Base-by-base conservation (phyloP, 2,113 vertebrate species). In the Bubo blakistoni region DNA sequence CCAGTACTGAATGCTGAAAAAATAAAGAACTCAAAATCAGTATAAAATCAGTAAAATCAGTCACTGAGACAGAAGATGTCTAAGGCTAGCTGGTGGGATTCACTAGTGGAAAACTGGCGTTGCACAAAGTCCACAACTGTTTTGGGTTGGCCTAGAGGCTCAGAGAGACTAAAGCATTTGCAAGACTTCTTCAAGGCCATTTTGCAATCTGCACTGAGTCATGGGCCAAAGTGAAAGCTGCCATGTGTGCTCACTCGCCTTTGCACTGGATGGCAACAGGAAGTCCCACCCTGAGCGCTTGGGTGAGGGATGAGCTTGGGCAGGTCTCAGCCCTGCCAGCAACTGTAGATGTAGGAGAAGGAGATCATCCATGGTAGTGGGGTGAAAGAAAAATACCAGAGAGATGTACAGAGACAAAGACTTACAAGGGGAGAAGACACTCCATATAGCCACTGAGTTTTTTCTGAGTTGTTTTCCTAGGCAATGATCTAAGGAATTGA, bases 231-330 rank as follows among this genome's bases (percentile, higher is more conserved):
- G 54, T 0, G 0, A 70, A 58, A 84, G 17, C 27, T 90, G 70
- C 18, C 0, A 0, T 2, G 1, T 59, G 38, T 29, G 17, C 21
- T 67, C 32, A 5, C 7, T 21, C 1, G 3, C 30, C 26, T 6
- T 42, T 42, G 38, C 36, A 26, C 26, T 11, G 20, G 18, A 27
- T 16, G 32, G 32, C 44, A 73, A 17, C 14, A 65, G 44, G 36
- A 81, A 10, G 9, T 51, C 44, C 58, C 44, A 73, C 18, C 8
- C 4, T 1, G 3, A 58, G 24, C 18, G 11, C 6, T 72, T 0
- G 0, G 5, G 20, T 0, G 2, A 44, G 7, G 13, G 36, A 21
- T 44, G 38, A 65, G 79, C 17, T 27, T 52, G 36, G 38, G 29
- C 16, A 79, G 10, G 51, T 73, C 16, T 71, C n/a, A 73, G 30